Evolutionary conservation across 2,797 vertebrate species (phyloP), one percentile per base, ranked within the genome.

Genomic region (Sebastes nivosus): DNA sequence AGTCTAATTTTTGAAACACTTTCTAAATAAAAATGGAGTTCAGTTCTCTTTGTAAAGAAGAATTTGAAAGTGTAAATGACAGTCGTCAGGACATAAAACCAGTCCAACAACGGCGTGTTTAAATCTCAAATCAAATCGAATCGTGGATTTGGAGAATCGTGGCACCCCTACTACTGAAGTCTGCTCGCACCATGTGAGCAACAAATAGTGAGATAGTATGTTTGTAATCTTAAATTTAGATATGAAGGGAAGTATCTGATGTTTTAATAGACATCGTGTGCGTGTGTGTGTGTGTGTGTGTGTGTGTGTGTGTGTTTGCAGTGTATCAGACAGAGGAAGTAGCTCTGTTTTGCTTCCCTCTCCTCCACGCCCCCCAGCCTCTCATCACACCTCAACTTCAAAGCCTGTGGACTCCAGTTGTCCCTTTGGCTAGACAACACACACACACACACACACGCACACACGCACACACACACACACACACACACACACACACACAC

Each of bases 301-400:
- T 61, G 3, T 72, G 58, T 71, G 29, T 55, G 27, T 61, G 72
- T 34, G 42, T 77, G 66, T 29, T 34, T 9, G 32, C 55, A 42
- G 72, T 22, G 57, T 0, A 42, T 29, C 76, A 75, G 81, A 61
- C 72, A 57, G 73, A 90, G 87, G 89, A 90, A 90, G 77, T 68
- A n/a, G 77, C 81, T 79, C 61, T 88, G 83, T 85, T 92, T 89
- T 90, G 61, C 75, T 73, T 79, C 83, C 78, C 86, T 71, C 80
- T 87, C 81, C 75, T 90, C 86, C 78, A 87, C 66, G 67, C 88
- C 90, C 83, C 42, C 88, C 89, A 91, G 88, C 84, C 83, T 89
- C 92, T 94, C 91, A 94, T 95, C 93, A 94, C 93, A 94, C 91
- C 89, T 85, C 81, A 73, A 93, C 93, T 95, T 95, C 94, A 95